Evolutionary conservation across 2,797 vertebrate species (phyloP), one percentile per base, ranked within the genome.

Genomic region (Kryptolebias ocellatus): DNA sequence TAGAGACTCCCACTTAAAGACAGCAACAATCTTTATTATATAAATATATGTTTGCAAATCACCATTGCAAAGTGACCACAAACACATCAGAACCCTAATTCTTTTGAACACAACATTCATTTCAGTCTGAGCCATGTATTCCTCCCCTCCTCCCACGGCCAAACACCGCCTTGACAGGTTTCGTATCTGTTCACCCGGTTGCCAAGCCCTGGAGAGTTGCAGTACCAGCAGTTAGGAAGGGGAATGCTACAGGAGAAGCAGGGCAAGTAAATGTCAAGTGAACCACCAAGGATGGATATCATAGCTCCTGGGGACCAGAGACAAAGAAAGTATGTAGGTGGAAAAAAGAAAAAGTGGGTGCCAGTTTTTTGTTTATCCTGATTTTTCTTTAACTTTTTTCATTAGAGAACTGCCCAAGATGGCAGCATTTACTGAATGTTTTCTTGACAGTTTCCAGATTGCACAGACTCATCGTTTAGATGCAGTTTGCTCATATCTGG

Each of bases 251-350:
- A 68, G 89, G 83, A 39, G 37, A 39, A 39, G 90, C 91, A 83
- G 94, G 94, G 93, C 93, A 93, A 95, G 92, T 94, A 96, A 95
- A 94, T 96, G 96, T 96, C 95, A 96, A 94, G 94, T 93, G 93
- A 96, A 94, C 94, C 94, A 86, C 94, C 94, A 92, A 92, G 94
- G 93, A 94, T 95, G 92, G 93, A 94, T 96, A 95, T 96, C 95
- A 94, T 92, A 95, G 94, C 95, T 96, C 93, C 92, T 90, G 90
- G 94, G 94, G 90, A 94, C 94, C 93, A 94, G 63, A 83, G 78
- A 74, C 54, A 42, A 69, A 54, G 16, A 88, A 93, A 2, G 45
- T 15, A 4, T 58, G 55, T 58, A 24, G 55, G 39, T 10, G 37
- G 15, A 58, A n/a, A 34, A 28, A 24, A 28, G 3, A 58, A 16